These are phyloP conservation scores for Tetranychus cinnabarinus DNA, from an alignment of 1,140 invertebrate species.

Conservation along the genomic window DNA sequence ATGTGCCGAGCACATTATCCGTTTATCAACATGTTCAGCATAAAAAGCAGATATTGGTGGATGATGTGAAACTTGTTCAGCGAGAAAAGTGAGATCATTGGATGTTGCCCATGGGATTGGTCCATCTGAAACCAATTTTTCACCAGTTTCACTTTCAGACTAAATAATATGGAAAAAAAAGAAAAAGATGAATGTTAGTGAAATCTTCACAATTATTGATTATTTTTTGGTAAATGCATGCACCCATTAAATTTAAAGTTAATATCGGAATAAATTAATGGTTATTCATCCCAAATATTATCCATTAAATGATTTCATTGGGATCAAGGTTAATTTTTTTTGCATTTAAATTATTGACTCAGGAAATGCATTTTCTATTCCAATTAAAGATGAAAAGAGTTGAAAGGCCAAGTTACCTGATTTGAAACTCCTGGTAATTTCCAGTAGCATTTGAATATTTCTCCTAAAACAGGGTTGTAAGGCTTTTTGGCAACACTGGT, in stretches of 20 bases:
- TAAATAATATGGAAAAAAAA: not conserved
- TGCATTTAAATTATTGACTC: too few relatives aligned
- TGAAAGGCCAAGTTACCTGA: too few relatives aligned
- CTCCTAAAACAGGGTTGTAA: constrained; percentile 88
- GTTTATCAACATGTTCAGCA: constrained; percentile 71
- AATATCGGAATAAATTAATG: too few relatives aligned
- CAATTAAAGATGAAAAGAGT: too few relatives aligned
- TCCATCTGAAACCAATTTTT: constrained; percentile 28
- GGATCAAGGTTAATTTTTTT: too few relatives aligned
- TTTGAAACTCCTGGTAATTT: constrained; percentile 1
- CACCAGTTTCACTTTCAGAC: not conserved
- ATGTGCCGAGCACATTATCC: constrained; percentile 70
- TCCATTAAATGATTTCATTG: too few relatives aligned
- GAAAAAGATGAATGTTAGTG: too few relatives aligned
- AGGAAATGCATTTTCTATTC: too few relatives aligned
- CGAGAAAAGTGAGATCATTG: constrained; percentile 65
- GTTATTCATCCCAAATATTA: too few relatives aligned
- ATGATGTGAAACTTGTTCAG: constrained; percentile 98
- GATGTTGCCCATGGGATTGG: constrained; percentile 53
- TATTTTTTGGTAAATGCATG: not conserved
- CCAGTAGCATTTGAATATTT: constrained; percentile 73
- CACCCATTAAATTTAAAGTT: too few relatives aligned
- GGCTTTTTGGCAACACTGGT: constrained; percentile 87
- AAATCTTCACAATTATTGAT: not conserved
- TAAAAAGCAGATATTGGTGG: constrained; percentile 97